A percentile compares a stretch with the other conserved stretches of the same genome.
Conservation (phyloP, 1,140 invertebrate genomes). For the Drosophila equinoxialis region DNA sequence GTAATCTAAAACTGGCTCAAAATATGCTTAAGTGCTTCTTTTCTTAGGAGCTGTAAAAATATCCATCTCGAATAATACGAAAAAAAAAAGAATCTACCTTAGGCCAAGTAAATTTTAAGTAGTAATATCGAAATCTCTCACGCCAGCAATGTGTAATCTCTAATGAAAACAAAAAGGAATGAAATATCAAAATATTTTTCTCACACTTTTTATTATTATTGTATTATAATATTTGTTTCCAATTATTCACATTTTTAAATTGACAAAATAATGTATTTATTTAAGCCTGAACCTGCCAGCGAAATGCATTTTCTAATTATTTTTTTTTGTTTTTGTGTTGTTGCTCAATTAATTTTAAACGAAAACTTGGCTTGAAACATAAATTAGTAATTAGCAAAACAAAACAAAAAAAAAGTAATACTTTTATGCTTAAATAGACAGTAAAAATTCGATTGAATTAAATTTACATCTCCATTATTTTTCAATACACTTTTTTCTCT, state of each 20-base stretch:
- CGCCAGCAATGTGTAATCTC: slow-evolving; percentile 19
- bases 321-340: slow-evolving; percentile 33
- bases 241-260: slow-evolving; percentile 2
- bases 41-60: not conserved
- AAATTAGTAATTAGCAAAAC: slow-evolving; percentile 40
- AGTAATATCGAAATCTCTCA: slow-evolving; percentile 43
- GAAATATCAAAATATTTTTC: slow-evolving; percentile 3
- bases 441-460: slow-evolving; percentile 19
- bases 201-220: slow-evolving; percentile 40
- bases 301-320: slow-evolving; percentile 65
- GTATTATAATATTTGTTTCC: slow-evolving; percentile 35
- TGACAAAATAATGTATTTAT: slow-evolving; percentile 42
- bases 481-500: slow-evolving; percentile 39
- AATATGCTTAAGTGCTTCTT: not conserved
- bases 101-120: slow-evolving; percentile 64
- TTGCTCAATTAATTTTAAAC: slow-evolving; percentile 34
- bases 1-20: slow-evolving; percentile 8
- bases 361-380: slow-evolving; percentile 48
- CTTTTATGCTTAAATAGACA: slow-evolving; percentile 2
- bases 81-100: slow-evolving; percentile 37
- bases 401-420: slow-evolving; percentile 28
- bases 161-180: not conserved
- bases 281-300: slow-evolving; percentile 75
- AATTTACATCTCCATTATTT: slow-evolving; percentile 44
- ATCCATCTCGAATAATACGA: slow-evolving; percentile 10